Percentiles rank a stretch among this genome's conserved stretches.
phyloP scores from a whole-genome alignment of 2,113 vertebrate genomes.

The Pagrus major region DNA sequence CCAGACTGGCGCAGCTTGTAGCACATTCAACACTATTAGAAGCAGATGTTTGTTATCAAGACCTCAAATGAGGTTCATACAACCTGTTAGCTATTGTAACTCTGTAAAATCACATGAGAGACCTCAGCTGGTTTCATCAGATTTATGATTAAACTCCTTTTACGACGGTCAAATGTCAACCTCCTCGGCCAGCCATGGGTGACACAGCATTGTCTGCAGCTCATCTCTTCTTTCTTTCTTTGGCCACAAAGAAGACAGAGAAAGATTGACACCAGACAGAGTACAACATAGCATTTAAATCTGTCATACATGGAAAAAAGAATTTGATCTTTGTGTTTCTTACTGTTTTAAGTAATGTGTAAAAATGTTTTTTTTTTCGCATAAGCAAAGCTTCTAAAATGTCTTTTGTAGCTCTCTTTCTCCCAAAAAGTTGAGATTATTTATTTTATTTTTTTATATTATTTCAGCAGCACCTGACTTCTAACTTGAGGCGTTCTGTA shows the following conservation, averaged over 20 bases:
- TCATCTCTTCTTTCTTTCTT: neutral
- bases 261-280: neutral
- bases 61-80: slow-evolving; percentile 9
- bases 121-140: slow-evolving; percentile 47
- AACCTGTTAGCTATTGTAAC: slow-evolving; percentile 11
- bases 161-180: slow-evolving; percentile 61
- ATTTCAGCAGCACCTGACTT: neutral
- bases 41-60: slow-evolving; percentile 41
- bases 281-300: neutral
- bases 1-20: slow-evolving; percentile 11
- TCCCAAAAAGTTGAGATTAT: neutral
- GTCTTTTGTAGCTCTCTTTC: neutral
- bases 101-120: slow-evolving; percentile 52
- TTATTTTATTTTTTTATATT: neutral
- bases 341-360: neutral
- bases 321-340: neutral
- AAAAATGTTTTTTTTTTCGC: too few relatives aligned
- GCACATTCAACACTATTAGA: slow-evolving; percentile 11
- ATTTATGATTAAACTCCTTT: slow-evolving; percentile 74
- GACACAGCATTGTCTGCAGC: neutral
- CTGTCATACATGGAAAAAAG: neutral
- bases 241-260: neutral
- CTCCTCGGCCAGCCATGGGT: neutral
- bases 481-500: neutral
- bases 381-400: neutral